A percentile compares a stretch with the other conserved stretches of the same genome.
These are phyloP conservation scores for Tipula confusa DNA, from an alignment of 2,888 invertebrate species.

Conservation along the genomic window DNA sequence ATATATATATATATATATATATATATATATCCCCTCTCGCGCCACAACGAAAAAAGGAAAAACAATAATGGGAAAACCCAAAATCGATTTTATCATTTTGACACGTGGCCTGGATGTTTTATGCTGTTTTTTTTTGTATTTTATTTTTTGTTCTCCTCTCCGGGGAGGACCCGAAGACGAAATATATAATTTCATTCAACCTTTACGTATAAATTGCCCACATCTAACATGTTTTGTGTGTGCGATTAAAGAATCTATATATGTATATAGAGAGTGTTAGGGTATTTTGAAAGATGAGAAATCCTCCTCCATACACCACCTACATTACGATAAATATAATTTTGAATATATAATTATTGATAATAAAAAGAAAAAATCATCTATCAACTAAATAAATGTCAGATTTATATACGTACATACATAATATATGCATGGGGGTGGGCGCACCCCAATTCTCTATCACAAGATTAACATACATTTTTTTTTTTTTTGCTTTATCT, in stretches of 20 bases:
- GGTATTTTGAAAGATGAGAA: not conserved
- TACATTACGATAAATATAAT: not conserved
- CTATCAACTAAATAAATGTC: not conserved
- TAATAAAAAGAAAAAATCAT: not conserved
- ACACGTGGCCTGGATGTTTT: not conserved
- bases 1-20: not conserved
- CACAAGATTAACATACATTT: not conserved
- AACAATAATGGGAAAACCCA: not conserved
- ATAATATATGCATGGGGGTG: not conserved
- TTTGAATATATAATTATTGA: not conserved
- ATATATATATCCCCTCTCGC: not conserved
- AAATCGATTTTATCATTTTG: not conserved
- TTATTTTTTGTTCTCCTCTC: not conserved
- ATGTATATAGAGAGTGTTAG: not conserved
- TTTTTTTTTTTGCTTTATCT: slow-evolving; percentile 39
- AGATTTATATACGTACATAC: not conserved
- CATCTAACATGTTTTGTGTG: not conserved
- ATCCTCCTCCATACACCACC: not conserved
- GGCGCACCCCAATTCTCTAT: not conserved
- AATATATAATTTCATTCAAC: not conserved
- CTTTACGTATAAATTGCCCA: not conserved
- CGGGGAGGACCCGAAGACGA: not conserved
- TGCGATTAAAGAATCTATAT: not conserved
- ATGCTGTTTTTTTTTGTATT: not conserved
- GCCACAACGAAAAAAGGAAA: not conserved